Evolutionary conservation across 2,113 vertebrate species (phyloP).

Genomic region (Melanostigma gelatinosum): DNA sequence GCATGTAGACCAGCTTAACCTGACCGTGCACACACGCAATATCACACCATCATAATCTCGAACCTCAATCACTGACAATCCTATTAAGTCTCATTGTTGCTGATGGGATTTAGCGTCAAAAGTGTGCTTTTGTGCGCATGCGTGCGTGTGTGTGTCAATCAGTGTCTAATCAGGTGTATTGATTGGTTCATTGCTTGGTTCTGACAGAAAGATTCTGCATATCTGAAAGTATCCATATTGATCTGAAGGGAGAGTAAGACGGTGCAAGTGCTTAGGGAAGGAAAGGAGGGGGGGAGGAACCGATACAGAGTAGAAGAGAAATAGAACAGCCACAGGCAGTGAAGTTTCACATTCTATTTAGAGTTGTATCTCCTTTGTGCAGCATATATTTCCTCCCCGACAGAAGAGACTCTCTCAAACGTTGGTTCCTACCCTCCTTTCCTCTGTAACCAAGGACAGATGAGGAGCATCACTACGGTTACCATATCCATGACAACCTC

Average conservation of each 20-base stretch:
- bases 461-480: conserved; percentile 80
- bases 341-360: not conserved
- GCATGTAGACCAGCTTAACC: not conserved
- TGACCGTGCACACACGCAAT: not conserved
- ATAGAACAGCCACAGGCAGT: not conserved
- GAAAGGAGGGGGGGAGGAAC: not conserved
- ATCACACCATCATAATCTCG: not conserved
- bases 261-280: not conserved
- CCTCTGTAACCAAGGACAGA: conserved; percentile 72
- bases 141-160: conserved; percentile 6
- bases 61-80: conserved; percentile 24
- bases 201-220: conserved; percentile 55
- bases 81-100: conserved; percentile 30
- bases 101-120: conserved; percentile 1
- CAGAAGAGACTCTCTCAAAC: conserved; percentile 39
- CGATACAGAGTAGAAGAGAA: not conserved
- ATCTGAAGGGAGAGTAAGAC: conserved; percentile 22
- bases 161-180: conserved; percentile 51
- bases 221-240: conserved; percentile 42
- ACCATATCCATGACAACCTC: conserved; percentile 84
- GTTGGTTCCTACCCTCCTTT: conserved; percentile 62
- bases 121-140: not conserved
- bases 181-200: conserved; percentile 57
- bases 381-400: conserved; percentile 34
- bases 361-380: conserved; percentile 1